Base-by-base conservation (phyloP, 1,140 invertebrate genomes). In the Phenacoccus solenopsis region DNA sequence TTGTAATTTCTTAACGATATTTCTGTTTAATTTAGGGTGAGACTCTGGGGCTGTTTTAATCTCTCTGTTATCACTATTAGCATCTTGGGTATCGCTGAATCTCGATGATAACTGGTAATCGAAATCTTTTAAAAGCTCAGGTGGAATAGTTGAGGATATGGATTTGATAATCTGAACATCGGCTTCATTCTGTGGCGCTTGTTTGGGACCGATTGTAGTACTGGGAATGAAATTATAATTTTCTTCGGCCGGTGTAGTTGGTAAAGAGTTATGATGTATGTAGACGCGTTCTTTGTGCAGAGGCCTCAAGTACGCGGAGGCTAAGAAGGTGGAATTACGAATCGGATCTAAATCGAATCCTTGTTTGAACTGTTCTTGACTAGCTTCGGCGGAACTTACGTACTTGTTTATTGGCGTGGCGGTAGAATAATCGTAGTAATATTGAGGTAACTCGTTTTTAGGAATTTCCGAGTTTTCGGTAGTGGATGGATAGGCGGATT, bases 241-340 rank as follows among this genome's bases (percentile, higher is more conserved):
- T 24, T 64, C 59, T 9, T 24, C 56, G 21, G 56, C 25, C 22
- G 59, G 9, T 4, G 21, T 64, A 9, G 59, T 64, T 1, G 59
- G 59, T 27, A 64, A 16, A 10, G 59, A 24, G 20, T 64, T 64
- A 27, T 64, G 59, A 20, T 64, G 20, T 5, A 64, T 64, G 59
- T 64, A 64, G 2, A 64, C 59, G 2, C 59, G 59, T 64, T 64
- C 59, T 64, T 64, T 64, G 20, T 27, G 59, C 59, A 64, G 20
- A 3, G 59, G 59, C 9, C 59, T 24, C 21, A 64, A 27, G 16
- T 64, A 24, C 1, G 59, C 59, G 25, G 59, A 64, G 2, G 59
- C 21, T 64, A 24, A 25, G 16, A 64, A 64, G 4, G 59, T 5
- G 4, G 56, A 59, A n/a, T 64, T 64, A 24, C 59, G 59, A 25